Conservation (phyloP, 2,113 vertebrate species). For the Anser cygnoides region DNA sequence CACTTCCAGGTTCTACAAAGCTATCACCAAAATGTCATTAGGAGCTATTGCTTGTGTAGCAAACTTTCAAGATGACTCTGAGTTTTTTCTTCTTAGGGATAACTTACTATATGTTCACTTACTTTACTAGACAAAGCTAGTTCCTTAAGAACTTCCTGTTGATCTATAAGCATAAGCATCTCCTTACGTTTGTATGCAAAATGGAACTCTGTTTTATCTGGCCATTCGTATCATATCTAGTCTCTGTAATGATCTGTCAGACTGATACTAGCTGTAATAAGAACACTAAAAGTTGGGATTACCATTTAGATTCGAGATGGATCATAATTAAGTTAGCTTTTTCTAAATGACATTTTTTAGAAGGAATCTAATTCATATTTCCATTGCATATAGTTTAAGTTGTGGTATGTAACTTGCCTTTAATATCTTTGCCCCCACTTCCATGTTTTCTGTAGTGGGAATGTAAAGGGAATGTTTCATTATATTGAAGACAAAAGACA, state of each 20-base stretch:
- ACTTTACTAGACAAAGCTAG: neutral
- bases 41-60: neutral
- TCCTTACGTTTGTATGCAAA: neutral
- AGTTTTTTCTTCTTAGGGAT: neutral
- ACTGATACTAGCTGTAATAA: neutral
- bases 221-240: neutral
- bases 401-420: neutral
- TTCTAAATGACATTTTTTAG: neutral
- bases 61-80: neutral
- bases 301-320: neutral
- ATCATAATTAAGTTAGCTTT: neutral
- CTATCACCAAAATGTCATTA: neutral
- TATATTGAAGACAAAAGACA: neutral
- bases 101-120: neutral
- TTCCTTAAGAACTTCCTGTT: neutral
- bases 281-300: neutral
- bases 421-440: neutral
- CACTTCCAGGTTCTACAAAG: neutral
- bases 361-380: neutral
- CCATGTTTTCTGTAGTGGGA: neutral
- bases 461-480: neutral
- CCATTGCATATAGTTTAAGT: neutral
- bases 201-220: neutral
- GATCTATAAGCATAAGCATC: neutral
- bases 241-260: neutral